These are phyloP conservation scores for Ailuropoda melanoleuca DNA, from an alignment of 2,113 vertebrate genomes.

Conservation along the genomic window DNA sequence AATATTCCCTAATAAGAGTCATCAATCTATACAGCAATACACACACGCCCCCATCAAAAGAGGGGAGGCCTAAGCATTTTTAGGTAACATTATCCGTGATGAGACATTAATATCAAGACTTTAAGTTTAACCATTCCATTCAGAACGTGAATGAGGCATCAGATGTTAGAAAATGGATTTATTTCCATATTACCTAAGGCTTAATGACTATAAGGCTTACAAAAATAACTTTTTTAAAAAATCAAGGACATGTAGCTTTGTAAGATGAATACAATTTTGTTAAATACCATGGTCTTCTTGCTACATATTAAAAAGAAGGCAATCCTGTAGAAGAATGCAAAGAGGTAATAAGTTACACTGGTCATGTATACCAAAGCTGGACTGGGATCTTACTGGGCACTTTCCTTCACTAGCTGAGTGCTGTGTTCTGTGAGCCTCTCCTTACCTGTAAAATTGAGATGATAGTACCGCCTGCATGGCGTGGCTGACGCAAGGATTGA, in stretches of 20 bases:
- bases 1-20: background rate
- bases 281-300: background rate
- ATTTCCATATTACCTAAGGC: background rate
- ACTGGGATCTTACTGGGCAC: fast-evolving
- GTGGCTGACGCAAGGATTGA: background rate
- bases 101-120: background rate
- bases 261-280: background rate
- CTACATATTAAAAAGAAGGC: background rate
- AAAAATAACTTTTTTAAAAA: background rate
- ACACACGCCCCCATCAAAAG: background rate
- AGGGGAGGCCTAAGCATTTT: background rate
- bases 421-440: fast-evolving
- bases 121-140: background rate
- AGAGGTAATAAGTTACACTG: fast-evolving
- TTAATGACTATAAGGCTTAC: background rate
- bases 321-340: too few species aligned
- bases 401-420: background rate
- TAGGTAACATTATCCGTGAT: background rate
- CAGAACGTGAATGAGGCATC: background rate
- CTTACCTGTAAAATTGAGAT: background rate
- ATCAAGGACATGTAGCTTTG: background rate
- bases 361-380: fast-evolving
- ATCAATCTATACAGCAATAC: background rate
- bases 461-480: fast-evolving
- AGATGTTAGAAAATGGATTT: background rate